These are phyloP conservation scores for human (Homo sapiens) DNA, from an alignment of 2,113 vertebrate species.

Conservation along the genomic window GRCh38 chr5:93449501-93450000, in stretches of 20 bases:
- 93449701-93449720: conserved; percentile 52
- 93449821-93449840: conserved; percentile 29
- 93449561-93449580: no score
- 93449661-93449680: conserved; percentile 7
- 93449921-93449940: conserved; percentile 25
- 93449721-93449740: conserved; percentile 33
- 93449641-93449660: not conserved
- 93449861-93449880: conserved; percentile 17
- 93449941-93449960: not conserved
- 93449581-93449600: no score
- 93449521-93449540: no score
- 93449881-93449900: not conserved
- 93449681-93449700: conserved; percentile 41
- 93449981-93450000: not conserved
- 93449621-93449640: not conserved
- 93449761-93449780: conserved; percentile 40
- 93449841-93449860: not conserved
- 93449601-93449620: not conserved
- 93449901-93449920: not conserved
- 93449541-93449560: no score
- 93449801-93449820: conserved; percentile 31
- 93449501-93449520: not conserved
- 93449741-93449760: conserved; percentile 49
- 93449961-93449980: not conserved
- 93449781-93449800: conserved; percentile 57